These are phyloP conservation scores for Lochmaea crataegi DNA, from an alignment of 2,888 invertebrate genomes.

Conservation along the genomic window DNA sequence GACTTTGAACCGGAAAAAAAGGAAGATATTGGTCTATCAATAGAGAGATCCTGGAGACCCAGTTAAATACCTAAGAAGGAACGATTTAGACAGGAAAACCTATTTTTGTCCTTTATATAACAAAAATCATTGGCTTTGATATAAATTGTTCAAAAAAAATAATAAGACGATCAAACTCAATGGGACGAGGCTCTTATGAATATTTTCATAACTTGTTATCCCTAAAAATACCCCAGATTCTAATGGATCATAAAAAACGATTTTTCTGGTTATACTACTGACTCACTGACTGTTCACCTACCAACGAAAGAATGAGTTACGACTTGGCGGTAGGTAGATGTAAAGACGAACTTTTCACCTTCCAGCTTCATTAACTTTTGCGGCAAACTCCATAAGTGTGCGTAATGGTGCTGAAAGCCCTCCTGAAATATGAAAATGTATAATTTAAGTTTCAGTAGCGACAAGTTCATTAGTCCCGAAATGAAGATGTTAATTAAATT, in stretches of 20 bases:
- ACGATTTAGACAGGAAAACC: no score
- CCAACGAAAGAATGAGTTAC: slow-evolving; percentile 42
- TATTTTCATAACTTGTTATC: no score
- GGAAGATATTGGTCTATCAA: no score
- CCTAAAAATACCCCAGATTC: no score
- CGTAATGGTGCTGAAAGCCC: slow-evolving; percentile 36
- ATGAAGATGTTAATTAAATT: slow-evolving; percentile 32
- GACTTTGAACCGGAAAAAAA: no score
- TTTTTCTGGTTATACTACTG: background rate
- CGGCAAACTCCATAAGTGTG: slow-evolving; percentile 40
- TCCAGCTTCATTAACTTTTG: slow-evolving; percentile 38
- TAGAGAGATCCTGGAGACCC: no score
- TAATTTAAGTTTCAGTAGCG: slow-evolving; percentile 31
- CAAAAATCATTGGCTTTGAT: no score
- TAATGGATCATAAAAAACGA: background rate
- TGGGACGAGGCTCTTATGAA: no score
- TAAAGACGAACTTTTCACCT: slow-evolving; percentile 41
- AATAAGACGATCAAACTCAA: no score
- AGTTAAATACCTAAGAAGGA: no score
- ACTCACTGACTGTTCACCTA: background rate
- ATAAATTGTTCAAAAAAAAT: no score
- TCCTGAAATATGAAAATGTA: slow-evolving; percentile 46
- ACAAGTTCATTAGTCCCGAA: slow-evolving; percentile 33
- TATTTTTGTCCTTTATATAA: no score
- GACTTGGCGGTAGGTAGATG: slow-evolving; percentile 35